Base-by-base conservation (phyloP, 2,888 invertebrate genomes). In the Ferrisia virgata region DNA sequence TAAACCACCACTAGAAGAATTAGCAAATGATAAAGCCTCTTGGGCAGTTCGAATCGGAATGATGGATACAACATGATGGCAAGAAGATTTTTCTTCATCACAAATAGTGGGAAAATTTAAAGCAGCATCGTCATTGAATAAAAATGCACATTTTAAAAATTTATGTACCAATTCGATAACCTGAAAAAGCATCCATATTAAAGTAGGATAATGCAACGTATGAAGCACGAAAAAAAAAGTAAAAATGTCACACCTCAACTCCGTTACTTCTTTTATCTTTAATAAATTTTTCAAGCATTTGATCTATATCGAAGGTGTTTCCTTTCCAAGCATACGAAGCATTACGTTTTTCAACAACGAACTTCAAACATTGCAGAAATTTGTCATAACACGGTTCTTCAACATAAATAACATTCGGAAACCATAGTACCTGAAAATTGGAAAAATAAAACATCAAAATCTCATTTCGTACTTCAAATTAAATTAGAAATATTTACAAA, bases 401-500 rank as follows among this genome's bases (percentile, higher is more conserved):
- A 18, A 84, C 79, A 28, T 79, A 69, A 6, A 84, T 79, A 9
- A 80, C 22, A 84, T 84, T 84, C 6, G 79, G 69, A 43, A 64
- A 84, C 84, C 84, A 84, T 15, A 64, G 15, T 9, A 22, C 84
- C 79, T 33, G 36, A 76, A 76, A 76, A 36, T 76, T 58, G n/a
- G 15, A 15, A 15, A 9, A 15, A 58, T 58, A 9, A 15, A 18
- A 15, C 5, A 22, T 18, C n/a, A 15, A 9, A 58, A 9, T 69
- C 25, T 11, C 25, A 25, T 69, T 69, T 69, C 2, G 11, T n/a
- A n/a, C n/a, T n/a, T n/a, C 69, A 22, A 13, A 15, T 13, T 11
- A 25, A 47, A 47, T 47, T 47, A 6, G 15, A 43, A 15, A 43
- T 15, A 43, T 15, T 15, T 9, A 79, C n/a, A 43, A 81, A 82